Base-by-base conservation (phyloP, 2,113 vertebrate species). In the Passer montanus region DNA sequence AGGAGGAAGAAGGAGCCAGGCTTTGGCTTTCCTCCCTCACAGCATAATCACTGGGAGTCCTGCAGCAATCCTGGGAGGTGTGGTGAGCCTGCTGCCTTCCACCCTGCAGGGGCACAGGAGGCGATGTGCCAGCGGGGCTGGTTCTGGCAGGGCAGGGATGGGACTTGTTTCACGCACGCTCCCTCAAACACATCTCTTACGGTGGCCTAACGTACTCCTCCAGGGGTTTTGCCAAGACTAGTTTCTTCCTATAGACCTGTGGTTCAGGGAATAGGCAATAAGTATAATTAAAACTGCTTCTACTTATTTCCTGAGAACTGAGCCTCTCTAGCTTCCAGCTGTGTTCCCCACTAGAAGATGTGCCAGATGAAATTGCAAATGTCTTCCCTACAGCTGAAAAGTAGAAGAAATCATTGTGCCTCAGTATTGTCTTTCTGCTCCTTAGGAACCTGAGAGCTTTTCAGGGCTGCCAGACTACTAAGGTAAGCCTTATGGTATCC, bases 71-170 rank as follows among this genome's bases (percentile, higher is more conserved):
- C 52, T 88, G 3, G 3, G 56, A 75, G 84, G 60, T 68, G 53
- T 35, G 63, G 44, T 0, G 0, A 84, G 75, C 35, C 35, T 0
- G 1, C 59, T 64, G 56, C 41, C 81, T 78, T 75, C 56, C 58
- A 23, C 1, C 17, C 62, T 0, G 3, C 31, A 0, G 9, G 80
- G 7, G 1, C 15, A 7, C 11, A 1, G 27, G 14, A 15, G 74
- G 81, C 0, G 0, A 39, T 0, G 2, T 62, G 74, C 94, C 81
- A 68, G 26, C 0, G 0, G 74, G 44, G 67, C 77, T 41, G 62
- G n/a, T 60, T 60, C 77, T 87, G 56, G 44, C 49, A 9, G 66
- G 37, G n/a, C 56, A 75, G 47, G 64, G 47, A 81, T 4, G 4
- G 18, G 41, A 19, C 15, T 90, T 39, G 28, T 33, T 83, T 60